Evolutionary conservation across 2,113 vertebrate genomes (phyloP), one percentile per base, ranked within the genome.

Genomic region (Motacilla tschutschensis): DNA sequence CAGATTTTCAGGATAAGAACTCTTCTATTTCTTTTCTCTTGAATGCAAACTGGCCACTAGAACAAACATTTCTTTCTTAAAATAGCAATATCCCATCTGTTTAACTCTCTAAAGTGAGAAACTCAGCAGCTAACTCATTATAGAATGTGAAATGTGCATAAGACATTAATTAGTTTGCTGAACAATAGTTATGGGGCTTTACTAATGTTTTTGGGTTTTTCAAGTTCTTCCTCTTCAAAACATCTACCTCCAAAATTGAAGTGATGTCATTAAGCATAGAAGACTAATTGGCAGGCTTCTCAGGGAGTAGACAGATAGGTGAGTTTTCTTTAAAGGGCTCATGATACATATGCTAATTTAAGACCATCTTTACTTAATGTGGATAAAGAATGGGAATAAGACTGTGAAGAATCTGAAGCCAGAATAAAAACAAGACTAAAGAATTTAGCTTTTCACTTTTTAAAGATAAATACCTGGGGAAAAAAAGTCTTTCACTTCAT

Each of bases 171-270:
- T 12, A 36, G 8, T 70, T 63, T 44, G n/a, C 22, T 76, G 31
- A 90, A 89, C 33, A 95, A 85, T 70, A 93, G 83, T 55, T 59
- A 84, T 31, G 14, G 54, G 87, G 76, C 33, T 81, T 85, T 65
- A 66, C 55, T 75, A 41, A 79, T 67, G 55, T 17, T 70, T 62
- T 89, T 33, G 40, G 51, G 58, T 64, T 82, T 67, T 64, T 31
- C 9, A 31, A 17, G 7, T 41, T 74, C 18, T 46, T 66, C 6
- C 33, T 14, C 14, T 66, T 63, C 50, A 59, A 66, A 84, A 17
- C 12, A 59, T 26, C 16, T 41, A 44, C 29, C 20, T 44, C 10
- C 14, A 64, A 29, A 87, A 36, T 0, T 41, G 31, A 80, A 71
- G 28, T 14, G 33, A 74, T 28, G 21, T 70, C 51, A 69, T 40